phyloP scores from a whole-genome alignment of 2,888 invertebrate species.

The Taenaris catops region DNA sequence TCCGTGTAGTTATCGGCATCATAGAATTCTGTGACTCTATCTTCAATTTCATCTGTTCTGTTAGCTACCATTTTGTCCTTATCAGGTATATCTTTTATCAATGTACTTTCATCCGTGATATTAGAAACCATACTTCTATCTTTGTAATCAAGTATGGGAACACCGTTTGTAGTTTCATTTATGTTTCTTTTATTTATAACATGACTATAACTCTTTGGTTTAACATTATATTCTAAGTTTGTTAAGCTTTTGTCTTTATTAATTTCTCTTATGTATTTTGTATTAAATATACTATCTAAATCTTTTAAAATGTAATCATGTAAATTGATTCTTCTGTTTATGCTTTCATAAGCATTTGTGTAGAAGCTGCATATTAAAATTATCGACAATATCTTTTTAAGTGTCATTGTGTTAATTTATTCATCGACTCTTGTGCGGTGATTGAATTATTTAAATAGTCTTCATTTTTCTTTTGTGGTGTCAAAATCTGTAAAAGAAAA shows the following conservation, averaged over 20 bases:
- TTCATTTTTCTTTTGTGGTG: background rate
- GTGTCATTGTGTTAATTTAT: constrained; percentile 27
- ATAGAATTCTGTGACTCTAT: constrained; percentile 30
- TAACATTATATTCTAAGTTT: constrained; percentile 7
- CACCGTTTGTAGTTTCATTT: constrained; percentile 13
- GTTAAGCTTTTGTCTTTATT: constrained; percentile 13
- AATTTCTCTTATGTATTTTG: constrained; percentile 16
- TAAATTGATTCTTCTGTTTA: constrained; percentile 16
- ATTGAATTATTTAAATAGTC: background rate
- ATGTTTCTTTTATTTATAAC: constrained; percentile 20
- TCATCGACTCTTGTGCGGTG: no score
- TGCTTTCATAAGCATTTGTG: constrained; percentile 27
- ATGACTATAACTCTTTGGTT: constrained; percentile 16
- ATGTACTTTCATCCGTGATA: constrained; percentile 15
- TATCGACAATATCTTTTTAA: constrained; percentile 20
- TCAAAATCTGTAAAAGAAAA: constrained; percentile 30
- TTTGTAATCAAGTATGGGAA: background rate
- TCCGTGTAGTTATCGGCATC: constrained; percentile 36
- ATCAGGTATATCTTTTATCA: constrained; percentile 17
- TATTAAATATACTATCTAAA: constrained; percentile 34
- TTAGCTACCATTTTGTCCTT: constrained; percentile 27
- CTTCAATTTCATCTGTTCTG: constrained; percentile 23
- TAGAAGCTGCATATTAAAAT: constrained; percentile 29
- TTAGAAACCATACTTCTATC: constrained; percentile 9
- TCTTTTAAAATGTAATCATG: constrained; percentile 27